These are phyloP conservation scores for Alexandromys fortis DNA, from an alignment of 2,113 vertebrate genomes.

Conservation along the genomic window DNA sequence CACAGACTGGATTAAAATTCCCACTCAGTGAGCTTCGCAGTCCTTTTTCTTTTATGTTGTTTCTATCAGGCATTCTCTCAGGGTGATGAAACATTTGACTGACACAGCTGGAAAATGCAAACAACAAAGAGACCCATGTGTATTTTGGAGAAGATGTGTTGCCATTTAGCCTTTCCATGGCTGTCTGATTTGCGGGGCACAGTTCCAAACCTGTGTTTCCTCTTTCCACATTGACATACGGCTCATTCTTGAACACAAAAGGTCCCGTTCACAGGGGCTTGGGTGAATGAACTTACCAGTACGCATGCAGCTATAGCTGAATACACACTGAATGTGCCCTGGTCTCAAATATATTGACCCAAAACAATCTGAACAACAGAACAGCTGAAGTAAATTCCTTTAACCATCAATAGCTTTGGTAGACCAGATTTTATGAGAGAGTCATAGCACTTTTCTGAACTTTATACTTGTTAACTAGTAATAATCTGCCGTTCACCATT, in stretches of 20 bases:
- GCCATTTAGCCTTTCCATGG: slow-evolving; percentile 1
- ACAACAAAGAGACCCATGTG: background rate
- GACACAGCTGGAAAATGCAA: background rate
- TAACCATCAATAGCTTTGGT: background rate
- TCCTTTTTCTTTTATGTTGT: background rate
- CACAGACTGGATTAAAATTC: background rate
- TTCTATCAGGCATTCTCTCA: background rate
- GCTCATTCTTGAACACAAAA: background rate
- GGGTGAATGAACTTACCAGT: background rate
- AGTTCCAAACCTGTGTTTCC: background rate
- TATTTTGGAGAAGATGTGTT: slow-evolving; percentile 1
- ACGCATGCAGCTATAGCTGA: background rate
- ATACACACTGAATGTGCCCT: background rate
- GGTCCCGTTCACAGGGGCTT: background rate
- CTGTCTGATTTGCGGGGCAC: background rate
- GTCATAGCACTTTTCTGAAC: background rate
- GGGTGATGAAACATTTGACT: background rate
- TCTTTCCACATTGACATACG: background rate
- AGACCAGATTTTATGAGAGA: slow-evolving; percentile 17
- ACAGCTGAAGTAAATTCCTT: background rate
- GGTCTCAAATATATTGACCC: background rate
- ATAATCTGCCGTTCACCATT: background rate
- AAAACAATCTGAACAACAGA: background rate
- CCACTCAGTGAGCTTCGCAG: background rate
- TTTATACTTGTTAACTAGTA: background rate